Evolutionary conservation across 1,140 invertebrate genomes (phyloP).

Genomic region (Acromyrmex charruanus): DNA sequence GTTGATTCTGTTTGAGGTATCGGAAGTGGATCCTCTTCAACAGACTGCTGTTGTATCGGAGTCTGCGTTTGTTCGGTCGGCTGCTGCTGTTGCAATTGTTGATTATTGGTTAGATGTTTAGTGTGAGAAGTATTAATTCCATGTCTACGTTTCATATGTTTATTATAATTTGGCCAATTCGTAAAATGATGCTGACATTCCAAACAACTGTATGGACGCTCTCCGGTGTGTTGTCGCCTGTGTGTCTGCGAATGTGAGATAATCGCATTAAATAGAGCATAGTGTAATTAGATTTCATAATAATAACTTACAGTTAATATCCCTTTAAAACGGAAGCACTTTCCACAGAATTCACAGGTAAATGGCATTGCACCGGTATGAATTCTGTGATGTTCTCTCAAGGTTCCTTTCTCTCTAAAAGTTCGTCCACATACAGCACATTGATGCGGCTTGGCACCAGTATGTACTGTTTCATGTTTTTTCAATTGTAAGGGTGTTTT

Average conservation of each 20-base stretch:
- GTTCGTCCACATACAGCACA: constrained; percentile 91
- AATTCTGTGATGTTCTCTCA: constrained; percentile 89
- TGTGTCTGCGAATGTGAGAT: constrained; percentile 86
- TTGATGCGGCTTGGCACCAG: constrained; percentile 91
- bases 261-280: constrained; percentile 17
- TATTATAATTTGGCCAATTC: constrained; percentile 92
- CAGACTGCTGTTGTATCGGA: constrained; percentile 54
- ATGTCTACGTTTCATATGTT: constrained; percentile 91
- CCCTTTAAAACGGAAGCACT: constrained; percentile 90
- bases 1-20: constrained; percentile 74
- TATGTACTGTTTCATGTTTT: constrained; percentile 89
- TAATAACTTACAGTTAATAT: constrained; percentile 87
- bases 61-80: constrained; percentile 69
- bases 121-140: constrained; percentile 87
- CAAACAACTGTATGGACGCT: constrained; percentile 87
- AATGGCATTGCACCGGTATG: constrained; percentile 96
- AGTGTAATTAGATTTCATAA: constrained; percentile 16
- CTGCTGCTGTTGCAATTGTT: constrained; percentile 76
- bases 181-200: constrained; percentile 90
- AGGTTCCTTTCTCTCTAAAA: constrained; percentile 89
- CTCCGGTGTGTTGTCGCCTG: constrained; percentile 89
- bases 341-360: constrained; percentile 91
- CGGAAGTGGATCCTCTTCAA: constrained; percentile 64
- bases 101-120: constrained; percentile 79
- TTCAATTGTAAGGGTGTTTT: constrained; percentile 87